Conservation (phyloP, 2,113 vertebrate species). For the Tricholaema leucomelas region DNA sequence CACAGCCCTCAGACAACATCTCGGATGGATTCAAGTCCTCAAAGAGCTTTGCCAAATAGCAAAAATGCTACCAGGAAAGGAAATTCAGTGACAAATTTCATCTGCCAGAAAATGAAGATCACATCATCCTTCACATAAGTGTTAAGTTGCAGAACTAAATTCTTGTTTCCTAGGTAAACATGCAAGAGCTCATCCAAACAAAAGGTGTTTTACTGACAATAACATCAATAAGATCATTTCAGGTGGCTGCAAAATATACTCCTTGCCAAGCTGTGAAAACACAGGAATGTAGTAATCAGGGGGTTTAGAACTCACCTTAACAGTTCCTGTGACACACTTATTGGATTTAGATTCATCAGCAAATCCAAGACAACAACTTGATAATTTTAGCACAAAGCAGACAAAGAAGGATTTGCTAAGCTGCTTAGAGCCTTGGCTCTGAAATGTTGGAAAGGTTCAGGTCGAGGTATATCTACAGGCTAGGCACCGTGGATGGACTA, state of each 20-base stretch:
- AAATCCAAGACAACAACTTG: constrained; percentile 68
- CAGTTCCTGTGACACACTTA: constrained; percentile 36
- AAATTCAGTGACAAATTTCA: neutral
- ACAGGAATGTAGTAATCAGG: neutral
- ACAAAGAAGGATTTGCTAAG: constrained; percentile 70
- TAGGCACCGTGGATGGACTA: neutral
- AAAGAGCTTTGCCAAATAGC: neutral
- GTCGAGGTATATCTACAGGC: neutral
- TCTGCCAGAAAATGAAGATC: neutral
- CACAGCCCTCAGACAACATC: neutral
- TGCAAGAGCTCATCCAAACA: neutral
- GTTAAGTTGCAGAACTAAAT: neutral
- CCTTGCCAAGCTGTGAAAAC: neutral
- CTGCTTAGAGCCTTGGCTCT: constrained; percentile 45
- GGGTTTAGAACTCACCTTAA: constrained; percentile 32
- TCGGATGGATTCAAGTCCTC: neutral
- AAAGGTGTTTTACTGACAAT: neutral
- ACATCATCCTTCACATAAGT: neutral
- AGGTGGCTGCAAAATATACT: neutral
- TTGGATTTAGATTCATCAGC: constrained; percentile 68
- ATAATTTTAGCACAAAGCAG: constrained; percentile 74
- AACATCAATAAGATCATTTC: neutral
- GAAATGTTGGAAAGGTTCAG: constrained; percentile 42
- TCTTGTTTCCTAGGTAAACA: neutral
- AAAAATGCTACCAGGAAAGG: neutral